Evolutionary conservation across 2,113 vertebrate species (phyloP).

Genomic region (Argyrosomus japonicus): DNA sequence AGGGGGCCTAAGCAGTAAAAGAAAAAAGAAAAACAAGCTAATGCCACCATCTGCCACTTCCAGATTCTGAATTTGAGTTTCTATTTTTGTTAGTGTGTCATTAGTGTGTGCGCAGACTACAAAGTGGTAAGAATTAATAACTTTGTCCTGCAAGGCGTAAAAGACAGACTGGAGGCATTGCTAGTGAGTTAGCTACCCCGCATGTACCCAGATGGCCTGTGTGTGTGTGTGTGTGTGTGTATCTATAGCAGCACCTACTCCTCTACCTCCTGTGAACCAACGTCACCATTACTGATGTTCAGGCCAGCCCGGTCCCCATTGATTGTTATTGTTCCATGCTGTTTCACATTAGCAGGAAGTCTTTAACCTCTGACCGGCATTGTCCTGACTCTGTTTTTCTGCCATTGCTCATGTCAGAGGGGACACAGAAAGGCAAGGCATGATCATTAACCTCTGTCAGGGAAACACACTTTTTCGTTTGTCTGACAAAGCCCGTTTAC

Average conservation of each 20-base stretch:
- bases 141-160: slow-evolving; percentile 22
- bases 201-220: slow-evolving; percentile 64
- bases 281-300: slow-evolving; percentile 68
- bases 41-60: slow-evolving; percentile 39
- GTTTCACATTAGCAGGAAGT: slow-evolving; percentile 74
- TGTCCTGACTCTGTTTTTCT: slow-evolving; percentile 73
- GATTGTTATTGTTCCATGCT: slow-evolving; percentile 77
- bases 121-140: slow-evolving; percentile 40
- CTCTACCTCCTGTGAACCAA: slow-evolving; percentile 69
- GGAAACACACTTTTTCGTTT: slow-evolving; percentile 65
- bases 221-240: slow-evolving; percentile 36
- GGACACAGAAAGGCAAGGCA: slow-evolving; percentile 42
- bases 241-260: slow-evolving; percentile 55
- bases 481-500: slow-evolving; percentile 62
- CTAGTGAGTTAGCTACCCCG: slow-evolving; percentile 52
- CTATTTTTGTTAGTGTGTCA: slow-evolving; percentile 52
- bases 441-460: slow-evolving; percentile 77
- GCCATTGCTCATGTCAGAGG: slow-evolving; percentile 72
- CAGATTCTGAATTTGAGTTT: slow-evolving; percentile 35
- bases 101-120: slow-evolving; percentile 44
- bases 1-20: not conserved
- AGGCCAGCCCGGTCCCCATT: slow-evolving; percentile 66
- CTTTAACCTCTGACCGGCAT: slow-evolving; percentile 73
- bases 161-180: slow-evolving; percentile 32
- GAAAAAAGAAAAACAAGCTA: not conserved